Base-by-base conservation (phyloP, 1,140 invertebrate species). In the Eumaeus atala region DNA sequence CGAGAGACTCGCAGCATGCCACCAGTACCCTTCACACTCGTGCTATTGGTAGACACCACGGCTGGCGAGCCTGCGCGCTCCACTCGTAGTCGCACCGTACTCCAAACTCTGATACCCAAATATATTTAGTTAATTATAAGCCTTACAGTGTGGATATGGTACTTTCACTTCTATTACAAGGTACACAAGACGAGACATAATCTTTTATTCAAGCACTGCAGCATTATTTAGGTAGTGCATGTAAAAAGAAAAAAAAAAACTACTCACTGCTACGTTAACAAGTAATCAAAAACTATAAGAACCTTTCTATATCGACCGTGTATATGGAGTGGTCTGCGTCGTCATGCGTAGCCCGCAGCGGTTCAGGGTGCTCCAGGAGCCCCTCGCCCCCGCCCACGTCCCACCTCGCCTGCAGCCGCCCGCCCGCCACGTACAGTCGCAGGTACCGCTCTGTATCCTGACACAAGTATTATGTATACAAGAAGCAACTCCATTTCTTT, bases 321-420 rank as follows among this genome's bases (percentile, higher is more conserved):
- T 88, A 88, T 5, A 82, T 77, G 3, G 74, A 80, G 48, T 81
- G 76, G 52, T 87, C 85, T 1, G 74, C 74, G 54, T 91, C 92
- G 21, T 94, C 89, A 59, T 95, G 90, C 0, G 93, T 87, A 82
- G 97, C 91, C 78, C 96, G 95, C 18, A 97, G 70, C 0, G 92
- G 91, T 16, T 97, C 89, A 61, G 93, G 96, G 62, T 97, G 95
- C 0, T 89, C 83, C 14, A 89, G 67, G 14, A 65, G 62, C 2
- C 70, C 78, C n/a, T 63, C 66, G 0, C 74, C 83, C 0, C 58
- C 62, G 1, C 87, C 88, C 51, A 88, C 70, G 38, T 90, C 72
- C 74, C 85, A 89, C 8, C 79, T 59, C 14, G 90, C 51, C 0
- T 72, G 78, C 2, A 89, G 81, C 37, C 74, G 84, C 21, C 70